These are phyloP conservation scores for Erythrocercus mccallii DNA, from an alignment of 2,113 vertebrate genomes.

Conservation along the genomic window DNA sequence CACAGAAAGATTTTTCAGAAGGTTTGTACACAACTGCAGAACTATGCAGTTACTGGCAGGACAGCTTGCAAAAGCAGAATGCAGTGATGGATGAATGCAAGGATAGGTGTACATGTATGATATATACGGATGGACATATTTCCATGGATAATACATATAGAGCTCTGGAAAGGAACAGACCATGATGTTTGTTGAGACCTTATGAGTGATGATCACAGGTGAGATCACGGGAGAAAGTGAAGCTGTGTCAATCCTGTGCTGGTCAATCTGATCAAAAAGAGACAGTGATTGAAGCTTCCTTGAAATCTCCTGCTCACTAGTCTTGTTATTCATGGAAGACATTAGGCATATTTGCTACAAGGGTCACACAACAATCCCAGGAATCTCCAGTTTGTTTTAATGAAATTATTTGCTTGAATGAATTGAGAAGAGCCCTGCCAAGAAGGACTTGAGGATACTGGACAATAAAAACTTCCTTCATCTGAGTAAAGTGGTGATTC, in stretches of 20 bases:
- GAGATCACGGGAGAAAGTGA: fast-evolving
- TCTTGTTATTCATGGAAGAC: not conserved
- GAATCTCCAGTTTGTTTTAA: not conserved
- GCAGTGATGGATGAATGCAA: not conserved
- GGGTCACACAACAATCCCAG: not conserved
- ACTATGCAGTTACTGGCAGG: not conserved
- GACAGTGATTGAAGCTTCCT: not conserved
- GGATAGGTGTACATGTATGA: not conserved
- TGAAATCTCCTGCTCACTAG: not conserved
- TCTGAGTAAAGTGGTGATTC: not conserved
- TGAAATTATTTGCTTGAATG: not conserved
- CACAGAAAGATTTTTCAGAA: not conserved
- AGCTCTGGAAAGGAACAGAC: not conserved
- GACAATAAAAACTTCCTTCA: not conserved
- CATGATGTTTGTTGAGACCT: fast-evolving
- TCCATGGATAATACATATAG: fast-evolving
- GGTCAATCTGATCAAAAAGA: not conserved
- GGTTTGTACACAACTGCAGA: not conserved
- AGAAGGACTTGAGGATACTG: not conserved
- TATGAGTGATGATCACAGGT: not conserved
- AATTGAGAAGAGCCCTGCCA: not conserved
- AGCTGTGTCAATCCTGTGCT: not conserved
- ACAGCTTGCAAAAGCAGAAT: not conserved
- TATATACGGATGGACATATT: fast-evolving
- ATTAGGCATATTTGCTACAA: not conserved